Percentiles rank a stretch among this genome's conserved stretches.
Evolutionary conservation across 2,888 invertebrate genomes (phyloP).

Genomic region (Sicus ferrugineus): DNA sequence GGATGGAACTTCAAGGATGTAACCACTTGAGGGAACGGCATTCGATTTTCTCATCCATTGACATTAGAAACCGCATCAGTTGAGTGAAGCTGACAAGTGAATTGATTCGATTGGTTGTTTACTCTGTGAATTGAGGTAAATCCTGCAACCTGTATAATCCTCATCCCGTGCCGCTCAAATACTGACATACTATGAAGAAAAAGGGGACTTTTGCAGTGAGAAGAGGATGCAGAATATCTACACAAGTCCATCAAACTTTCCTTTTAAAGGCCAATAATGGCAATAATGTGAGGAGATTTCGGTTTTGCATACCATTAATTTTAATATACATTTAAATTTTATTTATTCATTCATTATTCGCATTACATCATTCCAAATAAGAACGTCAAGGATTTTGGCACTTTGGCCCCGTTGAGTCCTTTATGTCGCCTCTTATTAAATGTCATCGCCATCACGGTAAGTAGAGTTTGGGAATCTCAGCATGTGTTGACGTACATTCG

Average conservation of each 20-base stretch:
- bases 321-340: slow-evolving; percentile 1
- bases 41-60: slow-evolving; percentile 39
- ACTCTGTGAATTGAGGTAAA: slow-evolving; percentile 14
- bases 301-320: slow-evolving; percentile 5
- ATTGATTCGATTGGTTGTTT: slow-evolving; percentile 21
- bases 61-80: slow-evolving; percentile 46
- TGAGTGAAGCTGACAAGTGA: slow-evolving; percentile 16
- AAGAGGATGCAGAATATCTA: background rate
- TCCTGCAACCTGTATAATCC: no score
- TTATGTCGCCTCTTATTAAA: background rate
- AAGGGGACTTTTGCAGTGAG: no score
- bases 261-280: slow-evolving; percentile 14
- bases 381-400: no score
- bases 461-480: slow-evolving; percentile 65
- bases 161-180: no score
- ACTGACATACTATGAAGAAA: no score
- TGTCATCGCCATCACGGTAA: slow-evolving; percentile 47
- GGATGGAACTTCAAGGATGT: background rate
- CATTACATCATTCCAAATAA: no score
- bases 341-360: no score
- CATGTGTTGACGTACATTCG: slow-evolving; percentile 54
- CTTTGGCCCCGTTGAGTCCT: no score
- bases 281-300: background rate
- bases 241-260: slow-evolving; percentile 21
- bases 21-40: slow-evolving; percentile 1